Evolutionary conservation across 1,140 invertebrate species (phyloP).

Genomic region (Apis cerana): DNA sequence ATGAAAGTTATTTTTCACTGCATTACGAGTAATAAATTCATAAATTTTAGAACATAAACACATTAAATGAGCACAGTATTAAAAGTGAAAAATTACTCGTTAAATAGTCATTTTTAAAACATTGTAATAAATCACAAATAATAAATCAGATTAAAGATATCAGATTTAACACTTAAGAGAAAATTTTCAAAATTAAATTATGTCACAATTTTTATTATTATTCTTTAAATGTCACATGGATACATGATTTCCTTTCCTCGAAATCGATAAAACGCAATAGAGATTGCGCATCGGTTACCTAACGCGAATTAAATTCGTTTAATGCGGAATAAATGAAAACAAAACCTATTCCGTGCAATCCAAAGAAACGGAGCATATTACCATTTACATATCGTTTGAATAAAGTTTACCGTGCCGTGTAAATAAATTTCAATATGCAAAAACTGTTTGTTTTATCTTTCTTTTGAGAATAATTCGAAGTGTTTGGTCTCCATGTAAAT

Average conservation of each 20-base stretch:
- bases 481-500: not conserved
- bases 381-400: slow-evolving; percentile 33
- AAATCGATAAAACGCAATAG: not conserved
- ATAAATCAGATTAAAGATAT: no score
- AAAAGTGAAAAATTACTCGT: no score
- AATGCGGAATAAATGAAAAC: not conserved
- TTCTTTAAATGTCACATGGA: not conserved
- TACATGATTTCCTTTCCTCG: not conserved
- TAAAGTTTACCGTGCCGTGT: not conserved
- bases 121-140: no score
- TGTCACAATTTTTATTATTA: not conserved
- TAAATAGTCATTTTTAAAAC: no score
- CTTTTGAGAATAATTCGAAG: slow-evolving; percentile 8
- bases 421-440: slow-evolving; percentile 21
- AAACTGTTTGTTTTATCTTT: not conserved
- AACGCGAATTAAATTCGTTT: slow-evolving; percentile 9
- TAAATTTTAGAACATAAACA: no score
- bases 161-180: no score
- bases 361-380: not conserved
- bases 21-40: no score
- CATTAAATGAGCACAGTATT: no score
- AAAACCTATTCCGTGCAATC: not conserved
- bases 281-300: not conserved
- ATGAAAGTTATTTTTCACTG: no score
- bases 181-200: not conserved